Base-by-base conservation (phyloP, 2,888 invertebrate species). In the Trachelus iudaicus region DNA sequence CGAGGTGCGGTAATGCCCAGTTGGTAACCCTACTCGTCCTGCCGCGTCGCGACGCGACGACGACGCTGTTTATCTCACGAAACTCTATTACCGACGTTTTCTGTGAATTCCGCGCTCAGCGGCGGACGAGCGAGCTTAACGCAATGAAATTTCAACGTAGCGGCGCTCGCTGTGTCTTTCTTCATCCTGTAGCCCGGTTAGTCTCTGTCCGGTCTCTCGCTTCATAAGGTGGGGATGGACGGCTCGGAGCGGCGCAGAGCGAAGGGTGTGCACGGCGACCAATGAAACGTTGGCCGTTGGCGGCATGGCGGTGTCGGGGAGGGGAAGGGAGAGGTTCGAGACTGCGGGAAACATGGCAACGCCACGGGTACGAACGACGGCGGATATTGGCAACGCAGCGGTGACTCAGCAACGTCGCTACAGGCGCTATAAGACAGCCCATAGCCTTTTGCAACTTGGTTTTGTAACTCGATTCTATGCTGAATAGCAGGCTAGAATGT, bases 81-180 rank as follows among this genome's bases (percentile, higher is more conserved):
- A 90, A 89, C 89, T 89, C 89, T 86, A 89, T 89, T 90, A 90
- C 89, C 90, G 88, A 89, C 87, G 87, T 86, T 85, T 87, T 86
- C 86, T 81, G 81, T 82, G 85, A 87, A 87, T 86, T 87, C 83
- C 81, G 76, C 80, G 80, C 80, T 77, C 79, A 34, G 71, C 23
- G 75, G 81, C 75, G 80, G 80, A 76, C 83, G 84, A 80, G 81
- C 79, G 82, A 86, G 86, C 86, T 88, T 86, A 86, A 87, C 86
- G 89, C 88, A 89, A 89, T 89, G 89, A 89, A 89, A 89, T 89
- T 89, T 88, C 88, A 89, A 89, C 89, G 86, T 87, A 83, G 81
- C 83, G 84, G 85, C 85, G 81, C 85, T 82, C 82, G 83, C 79
- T 78, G 79, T 76, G 69, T 77, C 80, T 82, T 71, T 69, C 76